Conservation (phyloP, 2,888 invertebrate genomes). For the Flexamia atlantica region DNA sequence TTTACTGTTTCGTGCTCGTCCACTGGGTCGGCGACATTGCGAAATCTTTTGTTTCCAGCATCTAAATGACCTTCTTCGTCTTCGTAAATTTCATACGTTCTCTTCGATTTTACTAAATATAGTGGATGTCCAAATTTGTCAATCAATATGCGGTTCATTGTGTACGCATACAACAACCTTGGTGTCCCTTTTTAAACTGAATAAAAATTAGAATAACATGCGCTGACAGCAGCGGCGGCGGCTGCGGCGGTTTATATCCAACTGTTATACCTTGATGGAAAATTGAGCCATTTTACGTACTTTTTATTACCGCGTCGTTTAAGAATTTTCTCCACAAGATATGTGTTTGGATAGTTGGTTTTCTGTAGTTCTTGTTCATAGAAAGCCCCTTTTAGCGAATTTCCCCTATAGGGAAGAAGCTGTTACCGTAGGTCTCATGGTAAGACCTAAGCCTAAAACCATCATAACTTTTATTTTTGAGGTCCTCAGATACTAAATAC, state of each 20-base stretch:
- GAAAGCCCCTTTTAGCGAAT: too few relatives aligned
- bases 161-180: too few relatives aligned
- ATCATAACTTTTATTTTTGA: too few relatives aligned
- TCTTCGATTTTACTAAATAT: not conserved
- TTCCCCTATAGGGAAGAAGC: too few relatives aligned
- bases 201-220: too few relatives aligned
- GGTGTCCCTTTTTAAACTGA: too few relatives aligned
- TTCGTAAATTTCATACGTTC: not conserved
- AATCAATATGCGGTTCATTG: not conserved
- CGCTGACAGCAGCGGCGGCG: too few relatives aligned
- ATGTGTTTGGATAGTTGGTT: slow-evolving; percentile 51
- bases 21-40: not conserved
- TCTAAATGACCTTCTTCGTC: not conserved
- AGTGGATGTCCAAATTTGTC: not conserved
- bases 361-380: slow-evolving; percentile 61
- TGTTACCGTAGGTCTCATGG: too few relatives aligned
- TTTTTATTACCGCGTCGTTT: not conserved
- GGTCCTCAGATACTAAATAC: too few relatives aligned
- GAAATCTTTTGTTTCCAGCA: not conserved
- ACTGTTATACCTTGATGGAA: slow-evolving; percentile 22
- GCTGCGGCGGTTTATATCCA: slow-evolving; percentile 61
- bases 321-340: slow-evolving; percentile 59
- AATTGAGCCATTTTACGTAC: slow-evolving; percentile 63
- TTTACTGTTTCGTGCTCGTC: not conserved
- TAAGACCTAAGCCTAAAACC: too few relatives aligned